Percentiles rank a stretch among this genome's conserved stretches.
Evolutionary conservation across 2,888 invertebrate species (phyloP).

Genomic region (Nymphalis urticae): DNA sequence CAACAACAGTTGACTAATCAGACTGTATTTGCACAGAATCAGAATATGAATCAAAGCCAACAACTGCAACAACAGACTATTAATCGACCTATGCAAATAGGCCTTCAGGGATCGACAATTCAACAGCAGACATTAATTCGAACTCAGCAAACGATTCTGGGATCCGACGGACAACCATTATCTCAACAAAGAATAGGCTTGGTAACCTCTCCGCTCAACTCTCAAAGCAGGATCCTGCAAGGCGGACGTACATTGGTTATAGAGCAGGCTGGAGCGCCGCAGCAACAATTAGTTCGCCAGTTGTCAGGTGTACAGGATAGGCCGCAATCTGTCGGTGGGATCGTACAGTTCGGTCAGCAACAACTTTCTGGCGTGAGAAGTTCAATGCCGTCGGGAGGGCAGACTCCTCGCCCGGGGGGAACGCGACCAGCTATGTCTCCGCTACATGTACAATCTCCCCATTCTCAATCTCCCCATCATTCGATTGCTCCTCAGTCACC

Average conservation of each 20-base stretch:
- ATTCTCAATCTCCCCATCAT: conserved; percentile 52
- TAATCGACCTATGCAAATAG: conserved; percentile 74
- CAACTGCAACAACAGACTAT: conserved; percentile 72
- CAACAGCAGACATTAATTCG: conserved; percentile 71
- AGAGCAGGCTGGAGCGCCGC: conserved; percentile 66
- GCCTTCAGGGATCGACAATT: conserved; percentile 57
- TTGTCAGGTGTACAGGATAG: conserved; percentile 61
- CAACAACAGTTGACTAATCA: conserved; percentile 70
- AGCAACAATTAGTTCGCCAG: conserved; percentile 67
- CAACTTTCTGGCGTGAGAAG: conserved; percentile 50
- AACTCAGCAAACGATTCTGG: conserved; percentile 65
- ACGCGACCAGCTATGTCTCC: conserved; percentile 70
- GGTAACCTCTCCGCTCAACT: conserved; percentile 65
- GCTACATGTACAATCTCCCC: conserved; percentile 65
- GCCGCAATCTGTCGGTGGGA: conserved; percentile 58
- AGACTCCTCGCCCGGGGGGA: conserved; percentile 54
- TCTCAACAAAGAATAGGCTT: conserved; percentile 68
- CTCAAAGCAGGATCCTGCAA: conserved; percentile 63
- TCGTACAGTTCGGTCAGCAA: conserved; percentile 68
- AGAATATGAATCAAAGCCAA: conserved; percentile 72
- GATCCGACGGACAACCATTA: conserved; percentile 62
- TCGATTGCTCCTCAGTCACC: conserved; percentile 51
- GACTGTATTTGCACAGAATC: conserved; percentile 67
- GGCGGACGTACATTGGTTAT: conserved; percentile 71
- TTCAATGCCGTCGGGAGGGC: conserved; percentile 50